Conservation (phyloP, 2,888 invertebrate genomes). For the Epicampocera succincta region DNA sequence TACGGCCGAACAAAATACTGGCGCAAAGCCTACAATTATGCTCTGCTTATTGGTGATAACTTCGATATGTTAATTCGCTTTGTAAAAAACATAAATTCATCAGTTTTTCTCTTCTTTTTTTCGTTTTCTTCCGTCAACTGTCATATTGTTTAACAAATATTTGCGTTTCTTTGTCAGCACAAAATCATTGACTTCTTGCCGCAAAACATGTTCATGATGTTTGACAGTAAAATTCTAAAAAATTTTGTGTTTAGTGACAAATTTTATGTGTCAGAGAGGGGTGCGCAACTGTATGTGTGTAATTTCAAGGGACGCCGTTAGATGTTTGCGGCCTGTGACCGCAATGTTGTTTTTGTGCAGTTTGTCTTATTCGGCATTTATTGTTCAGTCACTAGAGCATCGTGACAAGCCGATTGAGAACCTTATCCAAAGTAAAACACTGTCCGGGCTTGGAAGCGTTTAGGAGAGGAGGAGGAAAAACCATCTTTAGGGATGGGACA, state of each 20-base stretch:
- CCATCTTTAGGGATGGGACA: too few relatives aligned
- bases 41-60: slow-evolving; percentile 5
- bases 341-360: too few relatives aligned
- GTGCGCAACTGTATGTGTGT: neutral
- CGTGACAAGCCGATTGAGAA: too few relatives aligned
- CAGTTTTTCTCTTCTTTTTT: neutral
- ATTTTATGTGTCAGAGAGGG: slow-evolving; percentile 26
- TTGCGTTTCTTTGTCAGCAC: slow-evolving; percentile 79
- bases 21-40: slow-evolving; percentile 18
- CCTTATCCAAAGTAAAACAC: too few relatives aligned
- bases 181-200: slow-evolving; percentile 72
- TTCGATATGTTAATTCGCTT: slow-evolving; percentile 57
- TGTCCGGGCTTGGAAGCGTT: too few relatives aligned
- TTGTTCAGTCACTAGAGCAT: too few relatives aligned
- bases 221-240: slow-evolving; percentile 72
- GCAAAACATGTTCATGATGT: slow-evolving; percentile 73
- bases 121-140: slow-evolving; percentile 35
- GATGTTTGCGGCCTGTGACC: too few relatives aligned
- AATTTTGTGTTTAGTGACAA: slow-evolving; percentile 36
- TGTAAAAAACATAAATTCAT: neutral
- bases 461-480: too few relatives aligned
- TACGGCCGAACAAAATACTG: slow-evolving; percentile 3
- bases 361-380: too few relatives aligned
- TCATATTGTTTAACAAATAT: slow-evolving; percentile 73
- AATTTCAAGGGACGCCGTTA: too few relatives aligned